Conservation (phyloP, 2,888 invertebrate genomes). For the Thereva unica region DNA sequence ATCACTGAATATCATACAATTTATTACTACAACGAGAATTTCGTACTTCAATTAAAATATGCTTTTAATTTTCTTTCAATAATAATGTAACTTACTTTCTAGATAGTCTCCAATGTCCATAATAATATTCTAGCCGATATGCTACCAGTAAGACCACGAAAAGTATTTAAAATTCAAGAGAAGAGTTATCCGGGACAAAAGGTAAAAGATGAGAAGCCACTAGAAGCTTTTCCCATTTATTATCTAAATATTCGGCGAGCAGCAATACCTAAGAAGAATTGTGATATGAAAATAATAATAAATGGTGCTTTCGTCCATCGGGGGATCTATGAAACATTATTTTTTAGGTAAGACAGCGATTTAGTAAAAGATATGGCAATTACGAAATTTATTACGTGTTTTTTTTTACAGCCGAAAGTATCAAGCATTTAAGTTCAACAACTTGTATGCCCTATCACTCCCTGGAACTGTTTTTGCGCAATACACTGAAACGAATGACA, state of each 20-base stretch:
- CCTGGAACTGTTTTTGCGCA: conserved; percentile 60
- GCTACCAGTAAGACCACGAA: conserved; percentile 32
- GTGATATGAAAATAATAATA: conserved; percentile 66
- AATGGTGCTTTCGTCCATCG: conserved; percentile 59
- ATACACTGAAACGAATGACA: not conserved
- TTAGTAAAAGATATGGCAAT: conserved; percentile 54
- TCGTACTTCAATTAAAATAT: not conserved
- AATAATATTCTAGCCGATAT: conserved; percentile 45
- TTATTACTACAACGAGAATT: conserved; percentile 54
- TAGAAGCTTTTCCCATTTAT: conserved; percentile 56
- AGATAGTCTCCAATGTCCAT: conserved; percentile 42
- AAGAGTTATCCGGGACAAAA: not conserved
- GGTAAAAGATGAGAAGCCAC: not conserved
- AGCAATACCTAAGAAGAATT: conserved; percentile 58
- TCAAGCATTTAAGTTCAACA: conserved; percentile 65
- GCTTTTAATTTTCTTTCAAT: too few species aligned
- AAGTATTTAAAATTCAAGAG: not conserved
- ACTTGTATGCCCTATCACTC: conserved; percentile 70
- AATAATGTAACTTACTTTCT: conserved; percentile 10
- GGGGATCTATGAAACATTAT: conserved; percentile 65
- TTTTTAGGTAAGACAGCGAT: conserved; percentile 63
- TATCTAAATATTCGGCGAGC: conserved; percentile 60
- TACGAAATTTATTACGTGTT: conserved; percentile 39
- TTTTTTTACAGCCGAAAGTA: conserved; percentile 51
- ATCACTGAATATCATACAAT: conserved; percentile 57